Conservation (phyloP, 2,113 vertebrate genomes). For the Canis aureus region DNA sequence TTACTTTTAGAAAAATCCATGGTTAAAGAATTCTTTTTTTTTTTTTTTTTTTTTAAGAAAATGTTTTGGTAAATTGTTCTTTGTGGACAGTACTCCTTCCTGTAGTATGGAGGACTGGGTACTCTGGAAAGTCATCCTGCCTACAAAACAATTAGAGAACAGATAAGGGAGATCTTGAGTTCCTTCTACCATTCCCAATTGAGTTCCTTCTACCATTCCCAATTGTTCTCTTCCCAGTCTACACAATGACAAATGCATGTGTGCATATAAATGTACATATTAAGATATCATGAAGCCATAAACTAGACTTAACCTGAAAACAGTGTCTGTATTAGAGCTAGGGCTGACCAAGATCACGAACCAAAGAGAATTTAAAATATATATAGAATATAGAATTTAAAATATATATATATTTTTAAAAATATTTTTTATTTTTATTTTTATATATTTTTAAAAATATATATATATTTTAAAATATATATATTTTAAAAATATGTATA, state of each 20-base stretch:
- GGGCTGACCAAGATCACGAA: not conserved
- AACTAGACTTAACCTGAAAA: not conserved
- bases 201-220: not conserved
- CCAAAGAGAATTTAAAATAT: not conserved
- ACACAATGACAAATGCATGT: not conserved
- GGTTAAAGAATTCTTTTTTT: slow-evolving; percentile 14
- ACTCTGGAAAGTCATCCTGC: not conserved
- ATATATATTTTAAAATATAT: too few species aligned
- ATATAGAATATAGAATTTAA: too few species aligned
- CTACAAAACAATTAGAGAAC: not conserved
- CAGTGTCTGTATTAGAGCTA: not conserved
- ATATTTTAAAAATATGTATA: not conserved
- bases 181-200: not conserved
- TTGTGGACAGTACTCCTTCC: slow-evolving; percentile 61
- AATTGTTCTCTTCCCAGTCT: not conserved
- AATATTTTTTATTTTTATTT: too few species aligned
- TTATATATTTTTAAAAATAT: too few species aligned
- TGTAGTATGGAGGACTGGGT: not conserved
- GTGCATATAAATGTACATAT: fast-evolving
- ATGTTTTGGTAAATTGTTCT: slow-evolving; percentile 77
- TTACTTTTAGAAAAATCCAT: not conserved
- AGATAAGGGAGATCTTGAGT: not conserved
- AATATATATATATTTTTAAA: too few species aligned
- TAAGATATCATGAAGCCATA: not conserved
- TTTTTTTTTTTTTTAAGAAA: not conserved